phyloP scores from a whole-genome alignment of 2,797 vertebrate species.

The Pygocentrus nattereri region DNA sequence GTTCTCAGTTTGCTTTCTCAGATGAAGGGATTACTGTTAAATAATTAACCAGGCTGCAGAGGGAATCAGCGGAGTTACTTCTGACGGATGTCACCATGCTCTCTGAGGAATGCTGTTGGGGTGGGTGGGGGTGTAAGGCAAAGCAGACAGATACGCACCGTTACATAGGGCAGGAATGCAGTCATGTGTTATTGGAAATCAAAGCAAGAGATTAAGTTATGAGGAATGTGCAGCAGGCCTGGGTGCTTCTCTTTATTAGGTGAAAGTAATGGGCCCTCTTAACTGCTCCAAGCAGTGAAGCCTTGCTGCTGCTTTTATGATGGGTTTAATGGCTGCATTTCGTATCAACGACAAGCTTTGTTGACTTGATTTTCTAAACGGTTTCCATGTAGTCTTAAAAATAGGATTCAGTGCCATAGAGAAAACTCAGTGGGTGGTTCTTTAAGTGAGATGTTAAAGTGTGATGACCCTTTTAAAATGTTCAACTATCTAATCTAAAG shows the following conservation, averaged over 20 bases:
- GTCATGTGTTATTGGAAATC: conserved; percentile 60
- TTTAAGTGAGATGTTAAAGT: neutral
- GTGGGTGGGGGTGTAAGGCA: conserved; percentile 5
- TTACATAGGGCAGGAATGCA: conserved; percentile 48
- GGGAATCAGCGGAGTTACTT: conserved; percentile 12
- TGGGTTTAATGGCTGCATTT: conserved; percentile 34
- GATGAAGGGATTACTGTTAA: conserved; percentile 16
- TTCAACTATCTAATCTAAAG: too few species aligned
- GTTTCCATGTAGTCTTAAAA: neutral
- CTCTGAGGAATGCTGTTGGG: conserved; percentile 38
- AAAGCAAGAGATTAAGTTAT: conserved; percentile 51
- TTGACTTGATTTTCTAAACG: conserved; percentile 11
- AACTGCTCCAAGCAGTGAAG: neutral
- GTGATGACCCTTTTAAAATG: too few species aligned
- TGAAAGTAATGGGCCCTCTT: conserved; percentile 35
- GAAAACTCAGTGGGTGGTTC: neutral
- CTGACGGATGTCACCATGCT: conserved; percentile 51
- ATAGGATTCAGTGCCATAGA: too few species aligned
- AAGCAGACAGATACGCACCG: conserved; percentile 42
- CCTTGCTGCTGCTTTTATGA: conserved; percentile 16
- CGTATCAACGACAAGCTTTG: conserved; percentile 16
- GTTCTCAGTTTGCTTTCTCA: neutral
- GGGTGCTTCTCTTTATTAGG: conserved; percentile 25
- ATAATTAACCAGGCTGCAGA: conserved; percentile 43
- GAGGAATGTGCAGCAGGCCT: conserved; percentile 15